Evolutionary conservation across 1,140 invertebrate genomes (phyloP), one percentile per base, ranked within the genome.

Genomic region (Ridgeia piscesae): DNA sequence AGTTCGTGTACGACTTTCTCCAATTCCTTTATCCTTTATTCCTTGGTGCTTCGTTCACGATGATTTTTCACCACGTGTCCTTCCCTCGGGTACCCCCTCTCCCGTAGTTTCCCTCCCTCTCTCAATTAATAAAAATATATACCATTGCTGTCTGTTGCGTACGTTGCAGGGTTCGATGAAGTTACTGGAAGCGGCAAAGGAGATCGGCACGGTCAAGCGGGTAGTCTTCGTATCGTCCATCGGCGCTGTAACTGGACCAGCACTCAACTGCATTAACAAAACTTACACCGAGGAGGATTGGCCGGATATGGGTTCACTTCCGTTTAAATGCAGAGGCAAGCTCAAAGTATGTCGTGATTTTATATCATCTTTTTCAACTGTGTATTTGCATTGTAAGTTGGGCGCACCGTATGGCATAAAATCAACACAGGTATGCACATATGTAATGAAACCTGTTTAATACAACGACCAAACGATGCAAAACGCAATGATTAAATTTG

Each of bases 121-220:
- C 6, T 21, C 42, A 42, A 42, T 42, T 11, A 42, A 42, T 42
- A 42, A 42, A 42, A 6, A 42, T 6, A 42, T 42, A 42, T 11
- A 42, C 42, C 42, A 4, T 42, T 77, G 17, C 14, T 77, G 58
- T 77, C 0, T 8, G 48, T 50, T 50, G 58, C 58, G 4, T 77
- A 77, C 58, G 58, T 21, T 77, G 58, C 27, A 77, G 58, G 58
- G 58, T 4, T 21, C 58, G 58, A 4, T 77, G 58, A 77, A 77
- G 11, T 27, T 77, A 77, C 58, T 77, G 58, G 27, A 77, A 21
- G 58, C 17, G 14, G 58, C 58, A 9, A 77, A 77, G 58, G 58
- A 9, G 58, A 31, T 94, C 33, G 35, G 58, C 58, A 77, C 58
- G 2, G 27, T 77, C 58, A 77, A 77, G 58, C 58, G 58, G 58